Evolutionary conservation across 1,140 invertebrate genomes (phyloP).

Genomic region (Rhagoletis zephyria): DNA sequence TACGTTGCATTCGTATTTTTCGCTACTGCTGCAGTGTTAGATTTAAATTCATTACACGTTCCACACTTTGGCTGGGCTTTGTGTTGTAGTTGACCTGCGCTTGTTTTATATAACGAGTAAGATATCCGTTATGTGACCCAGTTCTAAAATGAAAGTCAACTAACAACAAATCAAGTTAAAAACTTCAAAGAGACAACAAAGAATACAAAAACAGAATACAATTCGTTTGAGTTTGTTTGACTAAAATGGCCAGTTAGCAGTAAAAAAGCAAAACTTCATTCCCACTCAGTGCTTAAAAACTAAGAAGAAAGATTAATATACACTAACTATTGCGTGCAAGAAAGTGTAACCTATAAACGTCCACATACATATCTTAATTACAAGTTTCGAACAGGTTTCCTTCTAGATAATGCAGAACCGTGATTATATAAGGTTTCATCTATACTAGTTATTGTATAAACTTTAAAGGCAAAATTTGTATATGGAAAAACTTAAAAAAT

Average conservation of each 20-base stretch:
- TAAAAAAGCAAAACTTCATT: conserved; percentile 12
- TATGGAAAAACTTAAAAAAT: too few species aligned
- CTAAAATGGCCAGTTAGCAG: not conserved
- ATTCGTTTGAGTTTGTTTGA: not conserved
- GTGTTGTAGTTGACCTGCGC: not conserved
- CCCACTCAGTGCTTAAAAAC: not conserved
- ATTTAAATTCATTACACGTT: not conserved
- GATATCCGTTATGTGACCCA: conserved; percentile 55
- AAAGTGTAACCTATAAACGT: conserved; percentile 25
- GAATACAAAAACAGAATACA: not conserved
- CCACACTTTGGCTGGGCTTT: not conserved
- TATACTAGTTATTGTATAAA: too few species aligned
- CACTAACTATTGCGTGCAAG: conserved; percentile 8
- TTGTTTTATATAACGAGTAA: conserved; percentile 17
- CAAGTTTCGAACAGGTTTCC: too few species aligned
- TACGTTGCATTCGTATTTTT: not conserved
- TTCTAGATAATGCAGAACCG: too few species aligned
- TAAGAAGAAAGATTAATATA: conserved; percentile 15
- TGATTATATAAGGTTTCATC: too few species aligned
- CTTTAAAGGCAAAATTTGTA: too few species aligned
- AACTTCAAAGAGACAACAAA: not conserved
- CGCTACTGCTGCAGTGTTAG: not conserved
- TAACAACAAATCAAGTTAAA: conserved; percentile 36
- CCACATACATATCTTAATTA: not conserved
- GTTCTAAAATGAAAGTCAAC: conserved; percentile 55